Base-by-base conservation (phyloP, 2,888 invertebrate genomes). In the Beris morrisii region DNA sequence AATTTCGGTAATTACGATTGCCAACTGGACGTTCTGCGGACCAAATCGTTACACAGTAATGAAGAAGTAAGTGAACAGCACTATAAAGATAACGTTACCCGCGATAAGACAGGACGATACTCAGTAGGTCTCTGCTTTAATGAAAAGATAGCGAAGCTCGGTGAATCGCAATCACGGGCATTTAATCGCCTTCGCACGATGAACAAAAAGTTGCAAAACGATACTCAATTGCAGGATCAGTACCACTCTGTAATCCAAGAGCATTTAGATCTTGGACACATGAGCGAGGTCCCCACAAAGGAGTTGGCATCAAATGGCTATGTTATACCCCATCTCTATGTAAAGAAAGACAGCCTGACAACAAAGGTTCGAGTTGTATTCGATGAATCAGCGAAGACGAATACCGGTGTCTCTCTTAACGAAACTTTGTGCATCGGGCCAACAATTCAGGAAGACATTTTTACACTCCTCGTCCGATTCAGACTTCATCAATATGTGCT, bases 351-450 rank as follows among this genome's bases (percentile, higher is more conserved):
- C n/a, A 58, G 58, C 22, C 9, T 28, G 9, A 48, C 57, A 5
- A 58, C 65, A n/a, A 45, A 57, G 30, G 11, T 53, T n/a, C 31
- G 65, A 4, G 63, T 64, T 4, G 67, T 65, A 3, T 67, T 67
- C 13, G 54, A 67, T 58, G 64, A 32, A 6, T 67, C 58, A 5
- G 44, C 52, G 9, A 67, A 67, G 55, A 38, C 53, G 13, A 3
- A 15, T 12, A 44, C 59, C 6, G 69, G 70, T 4, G n/a, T 69
- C 3, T 70, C 71, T 12, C 44, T 72, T 13, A 75, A 74, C 59
- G 70, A 71, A 6, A 43, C 58, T 5, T 69, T 72, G 28, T 48
- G 68, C 48, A 55, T 68, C 2, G 75, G 75, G 0, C 73, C 73
- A 1, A 56, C 64, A 0, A 45, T 73, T 43, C 72, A 73, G 55